Conservation (phyloP, 2,888 invertebrate species). For the Aquatica leii region DNA sequence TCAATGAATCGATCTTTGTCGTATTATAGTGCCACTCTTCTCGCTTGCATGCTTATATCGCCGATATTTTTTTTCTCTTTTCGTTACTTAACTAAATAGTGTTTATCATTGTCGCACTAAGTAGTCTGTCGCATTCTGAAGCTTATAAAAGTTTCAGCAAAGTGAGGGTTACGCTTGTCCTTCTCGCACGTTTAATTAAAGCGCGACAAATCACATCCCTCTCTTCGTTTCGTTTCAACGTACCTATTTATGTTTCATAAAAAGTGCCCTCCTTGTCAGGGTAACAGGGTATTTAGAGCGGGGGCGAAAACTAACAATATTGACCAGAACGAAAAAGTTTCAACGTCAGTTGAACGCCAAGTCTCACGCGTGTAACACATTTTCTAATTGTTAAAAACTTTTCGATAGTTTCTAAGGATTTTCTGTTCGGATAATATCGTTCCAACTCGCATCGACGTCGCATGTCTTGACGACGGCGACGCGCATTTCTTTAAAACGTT, state of each 20-base stretch:
- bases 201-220: constrained; percentile 51
- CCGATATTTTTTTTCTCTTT: constrained; percentile 58
- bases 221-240: constrained; percentile 50
- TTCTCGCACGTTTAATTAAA: constrained; percentile 45
- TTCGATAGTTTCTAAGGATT: constrained; percentile 31
- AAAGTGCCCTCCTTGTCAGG: constrained; percentile 61
- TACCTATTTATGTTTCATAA: constrained; percentile 59
- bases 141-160: constrained; percentile 43
- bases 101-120: constrained; percentile 43
- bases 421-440: constrained; percentile 48
- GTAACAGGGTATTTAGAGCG: constrained; percentile 53
- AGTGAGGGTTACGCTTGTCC: constrained; percentile 42
- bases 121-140: constrained; percentile 28
- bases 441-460: constrained; percentile 61
- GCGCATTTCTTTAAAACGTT: constrained; percentile 48
- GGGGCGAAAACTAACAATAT: constrained; percentile 56
- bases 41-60: constrained; percentile 54
- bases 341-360: constrained; percentile 50
- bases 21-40: constrained; percentile 52
- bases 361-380: constrained; percentile 24
- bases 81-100: constrained; percentile 52
- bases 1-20: constrained; percentile 50
- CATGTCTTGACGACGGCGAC: constrained; percentile 49
- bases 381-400: constrained; percentile 19
- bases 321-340: constrained; percentile 60